Conservation (phyloP, 37 sponge, comb jelly and placozoan genomes). For the Oopsacas minuta region DNA sequence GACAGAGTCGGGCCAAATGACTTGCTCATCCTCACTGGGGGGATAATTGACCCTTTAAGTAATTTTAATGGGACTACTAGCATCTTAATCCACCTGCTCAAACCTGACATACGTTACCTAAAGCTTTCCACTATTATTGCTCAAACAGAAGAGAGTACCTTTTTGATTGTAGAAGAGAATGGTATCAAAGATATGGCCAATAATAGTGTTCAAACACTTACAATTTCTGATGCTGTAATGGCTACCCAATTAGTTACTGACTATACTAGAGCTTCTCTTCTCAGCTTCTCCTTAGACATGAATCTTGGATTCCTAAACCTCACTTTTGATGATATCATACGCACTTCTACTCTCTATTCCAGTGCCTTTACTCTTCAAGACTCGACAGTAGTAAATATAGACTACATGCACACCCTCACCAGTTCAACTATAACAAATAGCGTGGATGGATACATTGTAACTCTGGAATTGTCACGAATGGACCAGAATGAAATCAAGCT, state of each 20-base stretch:
- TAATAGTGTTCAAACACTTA: constrained; percentile 31
- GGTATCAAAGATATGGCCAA: constrained; percentile 63
- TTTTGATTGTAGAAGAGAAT: constrained; percentile 27
- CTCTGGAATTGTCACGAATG: constrained; percentile 36
- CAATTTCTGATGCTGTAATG: constrained; percentile 20
- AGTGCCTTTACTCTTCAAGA: constrained; percentile 37
- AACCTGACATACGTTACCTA: constrained; percentile 30
- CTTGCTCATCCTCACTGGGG: constrained; percentile 34
- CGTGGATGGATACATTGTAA: constrained; percentile 54
- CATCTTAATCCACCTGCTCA: constrained; percentile 27
- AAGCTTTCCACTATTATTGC: constrained; percentile 46
- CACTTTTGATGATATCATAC: constrained; percentile 84
- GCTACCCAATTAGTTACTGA: constrained; percentile 38
- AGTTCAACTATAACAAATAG: constrained; percentile 28
- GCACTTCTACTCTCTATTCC: constrained; percentile 45
- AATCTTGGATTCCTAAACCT: constrained; percentile 49
- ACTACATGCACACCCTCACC: constrained; percentile 23
- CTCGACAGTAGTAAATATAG: background rate
- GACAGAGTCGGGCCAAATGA: constrained; percentile 27
- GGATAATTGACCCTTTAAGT: constrained; percentile 19
- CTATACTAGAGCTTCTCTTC: constrained; percentile 35
- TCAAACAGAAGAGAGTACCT: constrained; percentile 27
- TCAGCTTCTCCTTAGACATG: constrained; percentile 59
- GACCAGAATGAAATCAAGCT: constrained; percentile 64
- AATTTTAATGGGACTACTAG: constrained; percentile 29